phyloP scores from a whole-genome alignment of 2,113 vertebrate genomes.

The Neogobius melanostomus region DNA sequence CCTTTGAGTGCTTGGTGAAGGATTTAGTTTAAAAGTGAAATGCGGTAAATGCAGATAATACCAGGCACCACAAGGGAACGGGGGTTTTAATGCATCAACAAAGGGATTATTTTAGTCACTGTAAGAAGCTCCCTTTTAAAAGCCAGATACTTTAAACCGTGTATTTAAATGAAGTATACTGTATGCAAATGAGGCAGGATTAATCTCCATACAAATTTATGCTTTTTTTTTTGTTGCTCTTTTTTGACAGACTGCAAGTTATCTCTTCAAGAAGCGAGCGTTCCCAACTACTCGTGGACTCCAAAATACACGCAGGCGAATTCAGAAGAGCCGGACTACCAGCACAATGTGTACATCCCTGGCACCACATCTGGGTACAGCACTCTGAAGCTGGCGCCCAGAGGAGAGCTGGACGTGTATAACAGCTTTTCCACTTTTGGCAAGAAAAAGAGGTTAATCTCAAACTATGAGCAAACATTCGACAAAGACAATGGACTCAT shows the following conservation, averaged over 20 bases:
- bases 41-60: slow-evolving; percentile 41
- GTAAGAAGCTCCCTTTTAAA: slow-evolving; percentile 34
- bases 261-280: slow-evolving; percentile 62
- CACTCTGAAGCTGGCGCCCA: slow-evolving; percentile 75
- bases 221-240: slow-evolving; percentile 29
- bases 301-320: slow-evolving; percentile 76
- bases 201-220: slow-evolving; percentile 30
- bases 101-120: slow-evolving; percentile 43
- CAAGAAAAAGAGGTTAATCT: slow-evolving; percentile 84
- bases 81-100: slow-evolving; percentile 43
- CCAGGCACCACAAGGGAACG: slow-evolving; percentile 25
- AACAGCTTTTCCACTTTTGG: slow-evolving; percentile 92
- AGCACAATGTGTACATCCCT: slow-evolving; percentile 88
- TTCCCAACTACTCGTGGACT: slow-evolving; percentile 77
- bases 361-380: slow-evolving; percentile 78
- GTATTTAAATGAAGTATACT: slow-evolving; percentile 38
- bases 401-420: slow-evolving; percentile 78
- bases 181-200: slow-evolving; percentile 48
- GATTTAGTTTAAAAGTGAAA: slow-evolving; percentile 44
- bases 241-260: slow-evolving; percentile 78
- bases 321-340: slow-evolving; percentile 79
- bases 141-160: slow-evolving; percentile 35
- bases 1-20: slow-evolving; percentile 13
- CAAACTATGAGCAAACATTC: slow-evolving; percentile 74
- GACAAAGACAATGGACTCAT: slow-evolving; percentile 73